These are phyloP conservation scores for Macropodus opercularis DNA, from an alignment of 2,797 vertebrate species.

Conservation along the genomic window DNA sequence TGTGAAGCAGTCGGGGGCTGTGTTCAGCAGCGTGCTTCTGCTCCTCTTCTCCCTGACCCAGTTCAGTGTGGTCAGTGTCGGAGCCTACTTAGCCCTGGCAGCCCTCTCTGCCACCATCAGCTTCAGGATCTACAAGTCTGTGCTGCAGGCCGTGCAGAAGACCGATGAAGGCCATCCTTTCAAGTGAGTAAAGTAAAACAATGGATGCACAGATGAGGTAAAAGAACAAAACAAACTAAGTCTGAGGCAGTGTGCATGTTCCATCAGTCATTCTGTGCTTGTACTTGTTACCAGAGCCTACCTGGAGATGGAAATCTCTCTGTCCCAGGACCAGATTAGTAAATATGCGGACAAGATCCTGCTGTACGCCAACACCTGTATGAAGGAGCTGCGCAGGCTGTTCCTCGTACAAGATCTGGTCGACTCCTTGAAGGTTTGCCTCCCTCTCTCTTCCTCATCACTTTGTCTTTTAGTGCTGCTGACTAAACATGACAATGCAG, in stretches of 20 bases:
- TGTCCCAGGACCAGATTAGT: slow-evolving; percentile 97
- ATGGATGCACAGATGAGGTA: not conserved
- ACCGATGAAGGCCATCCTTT: slow-evolving; percentile 98
- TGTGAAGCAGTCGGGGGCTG: slow-evolving; percentile 93
- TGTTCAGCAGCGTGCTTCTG: slow-evolving; percentile 94
- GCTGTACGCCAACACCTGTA: slow-evolving; percentile 92
- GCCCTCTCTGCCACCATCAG: slow-evolving; percentile 98
- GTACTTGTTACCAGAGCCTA: slow-evolving; percentile 83
- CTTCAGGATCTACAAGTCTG: slow-evolving; percentile 99
- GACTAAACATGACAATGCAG: not conserved
- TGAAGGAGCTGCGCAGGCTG: slow-evolving; percentile 95
- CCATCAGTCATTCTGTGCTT: not conserved
- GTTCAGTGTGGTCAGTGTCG: slow-evolving; percentile 98
- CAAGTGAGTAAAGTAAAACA: slow-evolving; percentile 85
- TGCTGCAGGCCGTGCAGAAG: slow-evolving; percentile 98
- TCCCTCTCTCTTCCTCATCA: slow-evolving; percentile 2
- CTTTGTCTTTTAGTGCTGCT: slow-evolving; percentile 3
- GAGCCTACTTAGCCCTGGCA: slow-evolving; percentile 95
- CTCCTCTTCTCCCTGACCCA: slow-evolving; percentile 98
- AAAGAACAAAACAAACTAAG: not conserved
- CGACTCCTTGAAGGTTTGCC: slow-evolving; percentile 96
- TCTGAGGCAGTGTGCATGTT: not conserved
- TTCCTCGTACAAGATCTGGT: slow-evolving; percentile 98
- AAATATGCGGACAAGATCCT: slow-evolving; percentile 97
- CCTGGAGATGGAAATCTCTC: slow-evolving; percentile 94